Evolutionary conservation across 2,888 invertebrate species (phyloP).

Genomic region (Atethmia centrago): DNA sequence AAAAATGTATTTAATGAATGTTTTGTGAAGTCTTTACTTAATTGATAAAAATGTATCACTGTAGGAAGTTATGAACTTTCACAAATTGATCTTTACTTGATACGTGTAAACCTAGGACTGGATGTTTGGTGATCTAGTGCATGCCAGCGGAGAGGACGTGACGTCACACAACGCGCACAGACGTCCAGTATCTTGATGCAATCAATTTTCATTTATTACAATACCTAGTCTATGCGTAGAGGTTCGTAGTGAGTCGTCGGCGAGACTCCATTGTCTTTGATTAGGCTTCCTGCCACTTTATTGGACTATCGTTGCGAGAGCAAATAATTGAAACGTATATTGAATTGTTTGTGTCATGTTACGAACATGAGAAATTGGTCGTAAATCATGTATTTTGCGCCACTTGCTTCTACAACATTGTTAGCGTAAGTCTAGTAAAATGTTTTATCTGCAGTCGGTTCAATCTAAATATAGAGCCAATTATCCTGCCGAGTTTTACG

Average conservation of each 20-base stretch:
- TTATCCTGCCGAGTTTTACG: constrained; percentile 75
- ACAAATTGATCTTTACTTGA: constrained; percentile 24
- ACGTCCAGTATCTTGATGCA: constrained; percentile 71
- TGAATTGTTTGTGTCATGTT: constrained; percentile 54
- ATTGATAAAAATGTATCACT: neutral
- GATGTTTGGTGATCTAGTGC: constrained; percentile 40
- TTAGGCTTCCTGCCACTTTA: constrained; percentile 67
- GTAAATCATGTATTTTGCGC: constrained; percentile 29
- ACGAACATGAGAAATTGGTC: constrained; percentile 42
- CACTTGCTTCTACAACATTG: constrained; percentile 6
- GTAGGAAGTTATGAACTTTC: neutral
- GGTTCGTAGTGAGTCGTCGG: constrained; percentile 52
- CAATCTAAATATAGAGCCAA: constrained; percentile 70
- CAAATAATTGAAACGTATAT: constrained; percentile 60
- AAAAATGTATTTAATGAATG: constrained; percentile 43
- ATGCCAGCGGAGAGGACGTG: constrained; percentile 66
- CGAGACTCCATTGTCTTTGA: constrained; percentile 69
- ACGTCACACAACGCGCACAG: constrained; percentile 68
- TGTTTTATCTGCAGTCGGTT: constrained; percentile 26
- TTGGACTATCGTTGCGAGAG: constrained; percentile 55
- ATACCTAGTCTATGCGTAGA: constrained; percentile 61
- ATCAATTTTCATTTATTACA: constrained; percentile 73
- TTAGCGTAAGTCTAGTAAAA: constrained; percentile 14
- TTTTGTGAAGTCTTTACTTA: constrained; percentile 9
- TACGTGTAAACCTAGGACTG: constrained; percentile 46